phyloP scores from a whole-genome alignment of 92 coral and sea anemone species.

The Parazoanthus darwini region DNA sequence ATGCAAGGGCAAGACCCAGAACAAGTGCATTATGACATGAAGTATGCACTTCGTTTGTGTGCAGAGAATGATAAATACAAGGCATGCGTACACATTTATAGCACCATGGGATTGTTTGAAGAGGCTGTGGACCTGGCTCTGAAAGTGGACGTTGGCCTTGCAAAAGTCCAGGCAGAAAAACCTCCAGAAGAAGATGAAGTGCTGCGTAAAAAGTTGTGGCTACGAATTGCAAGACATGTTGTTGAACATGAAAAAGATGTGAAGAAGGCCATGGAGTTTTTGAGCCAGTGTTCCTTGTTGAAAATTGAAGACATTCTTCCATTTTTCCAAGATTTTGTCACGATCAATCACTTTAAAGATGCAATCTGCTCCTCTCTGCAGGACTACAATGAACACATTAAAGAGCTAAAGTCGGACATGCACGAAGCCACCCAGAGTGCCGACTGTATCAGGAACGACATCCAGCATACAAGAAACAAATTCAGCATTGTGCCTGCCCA shows the following conservation, averaged over 20 bases:
- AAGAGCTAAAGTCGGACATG: slow-evolving; percentile 92
- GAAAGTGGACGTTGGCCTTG: slow-evolving; percentile 93
- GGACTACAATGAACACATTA: slow-evolving; percentile 94
- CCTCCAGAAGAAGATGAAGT: slow-evolving; percentile 96
- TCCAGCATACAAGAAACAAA: slow-evolving; percentile 95
- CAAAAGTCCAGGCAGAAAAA: slow-evolving; percentile 92
- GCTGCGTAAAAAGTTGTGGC: slow-evolving; percentile 93
- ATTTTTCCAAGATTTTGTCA: slow-evolving; percentile 97
- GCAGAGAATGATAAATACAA: slow-evolving; percentile 83
- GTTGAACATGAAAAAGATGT: slow-evolving; percentile 94
- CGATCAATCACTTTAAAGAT: slow-evolving; percentile 98
- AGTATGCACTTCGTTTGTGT: slow-evolving; percentile 92
- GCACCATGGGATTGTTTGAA: slow-evolving; percentile 95
- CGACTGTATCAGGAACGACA: slow-evolving; percentile 81
- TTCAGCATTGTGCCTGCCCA: slow-evolving; percentile 89
- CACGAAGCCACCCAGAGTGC: slow-evolving; percentile 99
- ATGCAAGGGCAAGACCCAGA: slow-evolving; percentile 93
- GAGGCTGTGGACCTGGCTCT: slow-evolving; percentile 97
- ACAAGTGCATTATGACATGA: slow-evolving; percentile 81
- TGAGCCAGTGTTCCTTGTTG: slow-evolving; percentile 85
- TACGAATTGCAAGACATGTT: slow-evolving; percentile 94
- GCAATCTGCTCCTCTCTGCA: slow-evolving; percentile 97
- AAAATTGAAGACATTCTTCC: slow-evolving; percentile 98
- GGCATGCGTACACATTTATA: slow-evolving; percentile 97
- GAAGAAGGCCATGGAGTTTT: slow-evolving; percentile 97